Conservation (phyloP, 1,140 invertebrate species). For the Lordiphosa collinella region DNA sequence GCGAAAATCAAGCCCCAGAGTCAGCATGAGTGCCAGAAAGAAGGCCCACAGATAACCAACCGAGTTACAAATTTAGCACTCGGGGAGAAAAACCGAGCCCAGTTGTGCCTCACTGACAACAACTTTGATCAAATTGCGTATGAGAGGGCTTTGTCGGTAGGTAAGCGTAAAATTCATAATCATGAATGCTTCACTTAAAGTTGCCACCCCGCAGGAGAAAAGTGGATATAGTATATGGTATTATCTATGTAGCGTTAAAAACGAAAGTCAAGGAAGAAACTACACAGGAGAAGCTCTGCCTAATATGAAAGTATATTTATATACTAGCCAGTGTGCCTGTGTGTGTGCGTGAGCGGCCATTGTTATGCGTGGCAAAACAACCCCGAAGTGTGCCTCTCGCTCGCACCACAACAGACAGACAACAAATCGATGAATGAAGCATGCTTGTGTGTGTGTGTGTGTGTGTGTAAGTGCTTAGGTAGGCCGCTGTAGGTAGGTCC, state of each 20-base stretch:
- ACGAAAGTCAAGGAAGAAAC: conserved; percentile 58
- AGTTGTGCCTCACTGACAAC: conserved; percentile 53
- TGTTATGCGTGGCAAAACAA: conserved; percentile 57
- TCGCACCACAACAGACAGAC: conserved; percentile 56
- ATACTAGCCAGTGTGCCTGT: conserved; percentile 37
- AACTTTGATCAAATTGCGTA: conserved; percentile 53
- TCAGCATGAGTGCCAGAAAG: conserved; percentile 3
- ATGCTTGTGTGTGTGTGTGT: conserved; percentile 14
- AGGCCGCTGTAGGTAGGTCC: conserved; percentile 57
- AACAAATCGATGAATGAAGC: conserved; percentile 76
- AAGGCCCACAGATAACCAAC: conserved; percentile 52
- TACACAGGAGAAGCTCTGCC: too few relatives aligned
- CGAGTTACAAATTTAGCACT: conserved; percentile 46
- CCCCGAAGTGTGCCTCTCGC: conserved; percentile 55
- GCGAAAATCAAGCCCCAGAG: conserved; percentile 24
- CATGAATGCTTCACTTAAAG: conserved; percentile 69
- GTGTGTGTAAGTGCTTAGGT: conserved; percentile 44
- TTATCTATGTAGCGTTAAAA: conserved; percentile 38
- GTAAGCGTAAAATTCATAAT: conserved; percentile 79
- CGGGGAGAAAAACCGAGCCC: conserved; percentile 9
- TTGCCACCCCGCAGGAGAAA: conserved; percentile 48
- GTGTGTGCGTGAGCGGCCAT: conserved; percentile 61
- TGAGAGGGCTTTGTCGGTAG: conserved; percentile 67
- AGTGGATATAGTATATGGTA: conserved; percentile 22
- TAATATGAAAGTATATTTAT: conserved; percentile 52